phyloP scores from a whole-genome alignment of 2,888 invertebrate genomes.

The Pseudococcus jackbeardsleyi region DNA sequence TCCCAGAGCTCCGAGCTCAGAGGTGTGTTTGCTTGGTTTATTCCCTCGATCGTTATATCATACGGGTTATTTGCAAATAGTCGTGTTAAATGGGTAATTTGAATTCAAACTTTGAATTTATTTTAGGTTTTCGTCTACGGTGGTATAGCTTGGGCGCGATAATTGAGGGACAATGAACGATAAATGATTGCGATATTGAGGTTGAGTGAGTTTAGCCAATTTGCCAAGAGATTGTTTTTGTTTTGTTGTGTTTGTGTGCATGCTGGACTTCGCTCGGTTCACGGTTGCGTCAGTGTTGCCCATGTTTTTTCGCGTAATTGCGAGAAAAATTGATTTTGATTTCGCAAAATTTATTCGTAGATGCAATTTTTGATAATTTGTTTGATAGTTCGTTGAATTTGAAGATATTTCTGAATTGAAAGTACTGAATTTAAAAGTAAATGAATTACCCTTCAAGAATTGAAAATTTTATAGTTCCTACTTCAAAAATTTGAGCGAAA shows the following conservation, averaged over 20 bases:
- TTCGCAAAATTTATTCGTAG: not conserved
- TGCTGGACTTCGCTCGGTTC: not conserved
- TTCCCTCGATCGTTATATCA: not conserved
- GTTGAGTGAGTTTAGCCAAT: not conserved
- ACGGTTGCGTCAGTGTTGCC: not conserved
- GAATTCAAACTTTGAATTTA: not conserved
- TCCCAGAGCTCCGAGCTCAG: not conserved
- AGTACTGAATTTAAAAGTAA: no score
- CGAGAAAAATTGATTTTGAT: not conserved
- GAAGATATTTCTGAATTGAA: no score
- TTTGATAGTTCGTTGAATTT: no score
- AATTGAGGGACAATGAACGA: conserved; percentile 5
- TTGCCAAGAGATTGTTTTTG: not conserved
- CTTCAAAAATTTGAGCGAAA: no score
- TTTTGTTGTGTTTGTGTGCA: not conserved
- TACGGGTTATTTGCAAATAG: conserved; percentile 26
- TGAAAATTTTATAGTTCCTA: no score
- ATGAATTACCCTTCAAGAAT: no score
- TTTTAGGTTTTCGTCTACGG: not conserved
- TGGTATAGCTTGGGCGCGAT: not conserved
- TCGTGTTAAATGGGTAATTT: not conserved
- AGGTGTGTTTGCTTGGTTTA: conserved; percentile 22
- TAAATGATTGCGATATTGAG: not conserved
- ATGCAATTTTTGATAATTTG: not conserved
- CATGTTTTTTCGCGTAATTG: not conserved